phyloP scores from a whole-genome alignment of 2,888 invertebrate genomes.

The Tetragonisca angustula region DNA sequence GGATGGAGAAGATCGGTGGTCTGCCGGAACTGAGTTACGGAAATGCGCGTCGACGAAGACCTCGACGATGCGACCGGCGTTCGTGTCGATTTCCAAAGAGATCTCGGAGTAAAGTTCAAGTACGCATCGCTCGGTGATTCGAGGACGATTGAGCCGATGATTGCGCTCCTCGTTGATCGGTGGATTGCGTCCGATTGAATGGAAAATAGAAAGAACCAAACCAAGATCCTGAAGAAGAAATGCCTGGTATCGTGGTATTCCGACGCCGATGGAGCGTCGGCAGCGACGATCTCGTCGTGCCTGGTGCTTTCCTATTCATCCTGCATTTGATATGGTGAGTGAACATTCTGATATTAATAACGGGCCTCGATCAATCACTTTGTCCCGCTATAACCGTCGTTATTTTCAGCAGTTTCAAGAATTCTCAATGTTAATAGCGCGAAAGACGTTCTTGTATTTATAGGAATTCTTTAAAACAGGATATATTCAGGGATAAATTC shows the following conservation, averaged over 20 bases:
- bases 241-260: slow-evolving; percentile 95
- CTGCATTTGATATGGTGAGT: slow-evolving; percentile 92
- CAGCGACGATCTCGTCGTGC: slow-evolving; percentile 94
- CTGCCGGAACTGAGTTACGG: slow-evolving; percentile 26
- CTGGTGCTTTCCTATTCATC: slow-evolving; percentile 90
- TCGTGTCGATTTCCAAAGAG: slow-evolving; percentile 35
- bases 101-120: slow-evolving; percentile 33
- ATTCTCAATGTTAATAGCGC: slow-evolving; percentile 10
- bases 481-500: slow-evolving; percentile 23
- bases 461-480: slow-evolving; percentile 35
- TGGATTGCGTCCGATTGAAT: slow-evolving; percentile 47
- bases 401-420: slow-evolving; percentile 33
- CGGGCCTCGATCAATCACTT: slow-evolving; percentile 29
- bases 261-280: slow-evolving; percentile 94
- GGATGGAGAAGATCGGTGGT: slow-evolving; percentile 44
- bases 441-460: slow-evolving; percentile 37
- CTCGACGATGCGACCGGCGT: slow-evolving; percentile 39
- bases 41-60: slow-evolving; percentile 56
- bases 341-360: slow-evolving; percentile 24
- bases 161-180: slow-evolving; percentile 1
- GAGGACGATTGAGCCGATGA: slow-evolving; percentile 23
- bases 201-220: slow-evolving; percentile 43
- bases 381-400: slow-evolving; percentile 16
- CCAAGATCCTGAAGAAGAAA: slow-evolving; percentile 78
- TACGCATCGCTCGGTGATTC: slow-evolving; percentile 52